Conservation (phyloP, 1,140 invertebrate genomes). For the Steinernema khuongi region DNA sequence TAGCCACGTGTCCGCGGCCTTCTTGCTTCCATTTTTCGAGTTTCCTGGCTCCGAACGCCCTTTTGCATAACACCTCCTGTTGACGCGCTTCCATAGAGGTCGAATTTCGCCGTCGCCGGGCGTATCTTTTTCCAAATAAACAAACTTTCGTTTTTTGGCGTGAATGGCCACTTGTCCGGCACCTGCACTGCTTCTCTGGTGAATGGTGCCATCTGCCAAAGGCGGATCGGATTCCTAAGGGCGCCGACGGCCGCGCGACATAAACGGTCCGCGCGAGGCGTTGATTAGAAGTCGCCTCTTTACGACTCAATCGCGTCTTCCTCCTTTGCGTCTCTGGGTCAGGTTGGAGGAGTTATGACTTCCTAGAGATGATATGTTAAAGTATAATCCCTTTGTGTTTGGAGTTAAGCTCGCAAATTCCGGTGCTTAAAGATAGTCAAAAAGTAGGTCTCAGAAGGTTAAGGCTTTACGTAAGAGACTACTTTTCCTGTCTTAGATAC, state of each 20-base stretch:
- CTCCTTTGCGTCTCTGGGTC: neutral
- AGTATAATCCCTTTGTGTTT: too few species aligned
- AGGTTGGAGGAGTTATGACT: neutral
- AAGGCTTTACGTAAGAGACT: too few species aligned
- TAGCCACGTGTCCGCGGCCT: too few species aligned
- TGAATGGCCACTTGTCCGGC: neutral
- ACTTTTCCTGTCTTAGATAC: too few species aligned
- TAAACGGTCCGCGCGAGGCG: neutral
- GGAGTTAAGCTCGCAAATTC: too few species aligned
- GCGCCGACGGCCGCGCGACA: neutral
- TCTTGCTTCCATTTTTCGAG: neutral
- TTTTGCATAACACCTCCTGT: neutral
- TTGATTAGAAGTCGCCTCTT: slow-evolving; percentile 9
- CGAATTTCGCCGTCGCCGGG: neutral
- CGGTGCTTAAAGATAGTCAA: too few species aligned
- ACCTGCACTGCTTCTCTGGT: neutral
- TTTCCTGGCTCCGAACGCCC: neutral
- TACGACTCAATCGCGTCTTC: neutral
- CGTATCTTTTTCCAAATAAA: slow-evolving; percentile 7
- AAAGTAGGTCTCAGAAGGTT: too few species aligned
- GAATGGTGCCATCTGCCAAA: neutral
- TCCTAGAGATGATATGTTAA: too few species aligned
- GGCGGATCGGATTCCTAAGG: neutral
- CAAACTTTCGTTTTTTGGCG: neutral
- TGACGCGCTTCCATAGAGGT: neutral